A percentile compares a stretch with the other conserved stretches of the same genome.
Conservation (phyloP, 2,888 invertebrate genomes). For the Morpho helenor region DNA sequence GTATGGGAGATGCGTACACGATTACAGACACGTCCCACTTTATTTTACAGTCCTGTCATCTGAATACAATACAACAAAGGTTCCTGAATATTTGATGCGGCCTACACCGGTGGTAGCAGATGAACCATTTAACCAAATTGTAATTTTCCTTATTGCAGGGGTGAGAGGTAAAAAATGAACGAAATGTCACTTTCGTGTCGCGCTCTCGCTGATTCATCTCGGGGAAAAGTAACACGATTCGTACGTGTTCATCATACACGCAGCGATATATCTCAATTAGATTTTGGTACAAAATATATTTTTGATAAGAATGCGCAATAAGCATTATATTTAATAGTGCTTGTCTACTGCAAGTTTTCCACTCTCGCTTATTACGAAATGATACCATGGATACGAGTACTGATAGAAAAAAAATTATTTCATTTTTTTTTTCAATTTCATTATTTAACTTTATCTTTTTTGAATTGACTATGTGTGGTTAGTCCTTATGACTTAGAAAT, state of each 20-base stretch:
- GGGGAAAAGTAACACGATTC: conserved; percentile 6
- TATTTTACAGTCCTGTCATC: conserved; percentile 69
- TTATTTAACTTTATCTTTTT: too few relatives aligned
- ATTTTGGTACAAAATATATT: conserved; percentile 7
- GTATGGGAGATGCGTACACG: too few relatives aligned
- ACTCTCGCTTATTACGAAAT: neutral
- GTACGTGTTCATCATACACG: conserved; percentile 10
- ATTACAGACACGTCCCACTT: conserved; percentile 55
- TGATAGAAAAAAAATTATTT: too few relatives aligned
- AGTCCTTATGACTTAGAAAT: too few relatives aligned
- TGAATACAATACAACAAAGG: conserved; percentile 55
- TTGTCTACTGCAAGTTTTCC: neutral
- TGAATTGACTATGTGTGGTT: too few relatives aligned
- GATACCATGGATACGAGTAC: neutral
- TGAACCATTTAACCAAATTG: conserved; percentile 74
- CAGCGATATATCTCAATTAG: conserved; percentile 8
- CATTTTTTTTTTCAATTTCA: too few relatives aligned
- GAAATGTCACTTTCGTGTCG: conserved; percentile 10
- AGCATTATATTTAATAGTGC: too few relatives aligned
- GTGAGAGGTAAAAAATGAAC: conserved; percentile 10
- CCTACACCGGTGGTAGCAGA: conserved; percentile 43
- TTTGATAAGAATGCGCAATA: neutral
- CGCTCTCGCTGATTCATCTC: conserved; percentile 11
- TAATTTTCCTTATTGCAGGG: conserved; percentile 46
- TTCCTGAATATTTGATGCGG: conserved; percentile 67